Base-by-base conservation (phyloP, 2,113 vertebrate species). In the Asarcornis scutulata region DNA sequence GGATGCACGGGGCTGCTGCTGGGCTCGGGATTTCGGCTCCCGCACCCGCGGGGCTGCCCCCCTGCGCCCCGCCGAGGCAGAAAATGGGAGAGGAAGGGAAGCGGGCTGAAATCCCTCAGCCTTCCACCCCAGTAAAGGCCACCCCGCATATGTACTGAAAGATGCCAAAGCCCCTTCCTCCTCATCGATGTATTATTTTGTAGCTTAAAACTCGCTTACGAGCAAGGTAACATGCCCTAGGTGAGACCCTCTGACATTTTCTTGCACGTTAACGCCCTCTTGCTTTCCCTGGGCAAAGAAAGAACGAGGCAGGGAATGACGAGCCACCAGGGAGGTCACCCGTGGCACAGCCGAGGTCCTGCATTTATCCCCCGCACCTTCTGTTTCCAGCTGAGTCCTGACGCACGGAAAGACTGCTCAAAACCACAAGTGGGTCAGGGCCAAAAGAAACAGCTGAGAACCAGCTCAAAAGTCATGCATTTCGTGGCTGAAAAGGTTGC, bases 61-160 rank as follows among this genome's bases (percentile, higher is more conserved):
- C 4, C 4, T 4, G 4, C 68, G 40, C 34, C 66, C 67, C 60
- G 4, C 7, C 2, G 0, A 26, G 60, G 60, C 36, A 22, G 36
- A 27, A 68, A 26, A 25, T 4, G 11, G 75, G 75, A 71, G 81
- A 34, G 1, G 32, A n/a, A 52, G 36, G 72, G 25, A 46, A 15
- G 20, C 26, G 63, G 17, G 13, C 44, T 2, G 46, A 52, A 32
- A 11, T 18, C 17, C 31, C 46, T 5, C 0, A 4, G 60, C 59
- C 4, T 10, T 40, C 46, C 48, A 42, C 42, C 56, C 26, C 6
- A 9, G 73, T 8, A 36, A 71, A 68, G 62, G 34, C 74, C 62
- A 9, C 69, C 0, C 56, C 14, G 58, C 62, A 25, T 2, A 17
- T 0, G 0, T 1, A 3, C 76, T 3, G 58, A 31, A 23, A 40